Percentiles rank a stretch among this genome's conserved stretches.
Conservation (phyloP, 2,888 invertebrate genomes). For the Drosophila austrosaltans region DNA sequence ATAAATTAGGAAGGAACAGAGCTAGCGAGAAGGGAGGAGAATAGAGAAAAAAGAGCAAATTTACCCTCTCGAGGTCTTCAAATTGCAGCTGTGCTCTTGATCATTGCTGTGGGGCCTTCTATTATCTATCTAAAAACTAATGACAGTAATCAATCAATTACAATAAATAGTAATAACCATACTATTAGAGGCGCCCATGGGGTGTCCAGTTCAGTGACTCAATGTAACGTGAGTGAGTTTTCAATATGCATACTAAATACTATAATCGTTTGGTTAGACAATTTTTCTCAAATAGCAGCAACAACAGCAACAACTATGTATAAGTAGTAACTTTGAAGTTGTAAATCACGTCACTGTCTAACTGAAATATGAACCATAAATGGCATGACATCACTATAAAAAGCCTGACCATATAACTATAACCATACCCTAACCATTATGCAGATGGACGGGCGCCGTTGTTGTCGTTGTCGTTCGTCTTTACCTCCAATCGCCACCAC, state of each 20-base stretch:
- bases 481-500: no score
- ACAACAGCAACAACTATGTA: slow-evolving; percentile 14
- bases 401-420: slow-evolving; percentile 69
- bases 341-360: slow-evolving; percentile 65
- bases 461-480: not conserved
- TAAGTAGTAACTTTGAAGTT: slow-evolving; percentile 30
- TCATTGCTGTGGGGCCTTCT: not conserved
- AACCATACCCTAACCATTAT: slow-evolving; percentile 40
- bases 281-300: slow-evolving; percentile 29
- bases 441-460: slow-evolving; percentile 42
- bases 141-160: slow-evolving; percentile 73
- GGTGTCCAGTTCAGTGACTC: slow-evolving; percentile 43
- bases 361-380: slow-evolving; percentile 79
- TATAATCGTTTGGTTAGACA: slow-evolving; percentile 14
- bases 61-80: slow-evolving; percentile 21
- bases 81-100: slow-evolving; percentile 41
- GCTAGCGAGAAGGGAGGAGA: not conserved
- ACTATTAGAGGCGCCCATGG: slow-evolving; percentile 51
- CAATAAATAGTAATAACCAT: slow-evolving; percentile 68
- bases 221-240: slow-evolving; percentile 47
- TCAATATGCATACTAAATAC: slow-evolving; percentile 36
- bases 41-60: not conserved
- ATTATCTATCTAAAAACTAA: slow-evolving; percentile 33
- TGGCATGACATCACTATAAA: slow-evolving; percentile 77
- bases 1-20: slow-evolving; percentile 13